Conservation (phyloP, 2,113 vertebrate species). For the Brachyhypopomus gauderio region DNA sequence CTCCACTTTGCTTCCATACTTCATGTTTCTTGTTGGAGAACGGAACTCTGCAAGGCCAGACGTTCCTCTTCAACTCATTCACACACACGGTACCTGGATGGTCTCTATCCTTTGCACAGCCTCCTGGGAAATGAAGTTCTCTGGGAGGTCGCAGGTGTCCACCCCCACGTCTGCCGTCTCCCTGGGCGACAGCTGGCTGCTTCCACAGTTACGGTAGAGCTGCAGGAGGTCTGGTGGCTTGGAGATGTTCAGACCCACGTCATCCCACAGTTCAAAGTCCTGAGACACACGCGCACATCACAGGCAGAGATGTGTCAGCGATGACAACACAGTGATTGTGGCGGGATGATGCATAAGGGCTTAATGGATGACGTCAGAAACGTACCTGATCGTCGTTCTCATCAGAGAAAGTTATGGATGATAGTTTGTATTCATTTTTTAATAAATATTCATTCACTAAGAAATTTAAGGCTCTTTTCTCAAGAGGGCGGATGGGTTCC, state of each 20-base stretch:
- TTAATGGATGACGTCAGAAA: not conserved
- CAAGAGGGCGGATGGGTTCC: constrained; percentile 96
- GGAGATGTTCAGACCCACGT: constrained; percentile 96
- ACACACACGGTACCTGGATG: constrained; percentile 59
- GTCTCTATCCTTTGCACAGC: constrained; percentile 63
- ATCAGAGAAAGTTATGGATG: constrained; percentile 98
- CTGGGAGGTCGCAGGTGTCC: constrained; percentile 80
- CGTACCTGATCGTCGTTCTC: constrained; percentile 98
- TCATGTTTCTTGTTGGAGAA: no score
- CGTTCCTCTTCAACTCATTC: no score
- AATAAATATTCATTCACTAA: constrained; percentile 99
- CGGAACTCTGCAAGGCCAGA: not conserved
- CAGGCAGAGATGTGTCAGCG: no score
- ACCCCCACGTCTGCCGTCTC: constrained; percentile 84
- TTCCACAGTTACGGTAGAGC: constrained; percentile 91
- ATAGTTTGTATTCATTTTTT: constrained; percentile 97
- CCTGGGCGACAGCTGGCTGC: constrained; percentile 73
- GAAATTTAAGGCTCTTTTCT: constrained; percentile 99
- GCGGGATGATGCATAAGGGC: no score
- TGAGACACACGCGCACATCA: constrained; percentile 57
- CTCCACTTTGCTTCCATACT: no score
- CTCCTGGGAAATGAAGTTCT: constrained; percentile 67
- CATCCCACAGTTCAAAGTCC: constrained; percentile 99
- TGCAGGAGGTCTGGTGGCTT: constrained; percentile 94
- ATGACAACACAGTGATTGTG: no score